Conservation (phyloP, 1,140 invertebrate genomes). For the Nebria ingens region DNA sequence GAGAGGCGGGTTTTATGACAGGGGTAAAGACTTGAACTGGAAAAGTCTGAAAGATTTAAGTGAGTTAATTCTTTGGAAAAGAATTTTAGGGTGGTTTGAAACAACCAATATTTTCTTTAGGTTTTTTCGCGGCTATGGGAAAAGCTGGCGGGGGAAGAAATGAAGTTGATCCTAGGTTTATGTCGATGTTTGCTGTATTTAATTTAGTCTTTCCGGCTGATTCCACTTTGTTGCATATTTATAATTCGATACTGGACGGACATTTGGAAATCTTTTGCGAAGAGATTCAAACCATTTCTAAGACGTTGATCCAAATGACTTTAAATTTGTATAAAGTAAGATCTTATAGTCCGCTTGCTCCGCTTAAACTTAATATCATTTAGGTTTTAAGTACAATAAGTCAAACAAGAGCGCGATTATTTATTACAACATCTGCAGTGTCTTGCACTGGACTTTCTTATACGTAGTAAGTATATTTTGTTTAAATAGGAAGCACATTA, state of each 20-base stretch:
- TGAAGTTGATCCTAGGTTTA: constrained; percentile 79
- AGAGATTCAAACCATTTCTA: constrained; percentile 51
- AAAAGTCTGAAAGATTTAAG: constrained; percentile 75
- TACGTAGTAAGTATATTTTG: too few relatives aligned
- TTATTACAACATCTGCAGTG: too few relatives aligned
- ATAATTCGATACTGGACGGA: constrained; percentile 66
- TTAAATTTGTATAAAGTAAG: constrained; percentile 70
- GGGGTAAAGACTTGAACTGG: constrained; percentile 83
- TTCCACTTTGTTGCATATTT: constrained; percentile 70
- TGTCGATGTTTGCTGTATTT: constrained; percentile 78
- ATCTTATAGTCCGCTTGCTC: too few relatives aligned
- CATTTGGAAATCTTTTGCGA: constrained; percentile 60
- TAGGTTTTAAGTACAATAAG: too few relatives aligned
- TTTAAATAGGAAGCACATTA: too few relatives aligned
- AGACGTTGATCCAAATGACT: constrained; percentile 63
- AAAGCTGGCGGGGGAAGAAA: constrained; percentile 76
- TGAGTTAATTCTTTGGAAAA: constrained; percentile 23
- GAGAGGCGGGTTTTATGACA: constrained; percentile 74
- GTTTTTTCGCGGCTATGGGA: constrained; percentile 70
- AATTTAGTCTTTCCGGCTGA: constrained; percentile 75
- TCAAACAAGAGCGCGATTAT: too few relatives aligned
- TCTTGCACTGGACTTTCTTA: too few relatives aligned
- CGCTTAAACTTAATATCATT: too few relatives aligned
- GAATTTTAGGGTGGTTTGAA: neutral
- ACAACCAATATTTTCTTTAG: constrained; percentile 23